Conservation (phyloP, 2,888 invertebrate species). For the Gisinianus flammeolus region DNA sequence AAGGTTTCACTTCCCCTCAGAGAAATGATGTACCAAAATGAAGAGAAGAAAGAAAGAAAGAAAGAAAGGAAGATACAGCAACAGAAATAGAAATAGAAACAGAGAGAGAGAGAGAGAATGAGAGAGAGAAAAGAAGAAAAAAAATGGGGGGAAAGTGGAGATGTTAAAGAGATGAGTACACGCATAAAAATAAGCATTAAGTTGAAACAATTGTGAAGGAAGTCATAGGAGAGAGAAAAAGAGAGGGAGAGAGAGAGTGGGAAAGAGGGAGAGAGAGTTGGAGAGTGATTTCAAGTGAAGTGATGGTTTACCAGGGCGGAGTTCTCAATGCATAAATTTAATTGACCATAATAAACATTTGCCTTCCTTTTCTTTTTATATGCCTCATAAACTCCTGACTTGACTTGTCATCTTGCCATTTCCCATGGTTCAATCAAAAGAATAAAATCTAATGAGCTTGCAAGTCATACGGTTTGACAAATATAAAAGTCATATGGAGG, state of each 20-base stretch:
- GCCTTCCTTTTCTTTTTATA: constrained; percentile 23
- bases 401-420: neutral
- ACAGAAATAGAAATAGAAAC: neutral
- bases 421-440: neutral
- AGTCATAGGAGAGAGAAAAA: neutral
- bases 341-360: constrained; percentile 30
- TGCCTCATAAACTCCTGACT: constrained; percentile 25
- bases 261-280: neutral
- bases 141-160: neutral
- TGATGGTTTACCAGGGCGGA: constrained; percentile 22
- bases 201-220: constrained; percentile 26
- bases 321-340: constrained; percentile 32
- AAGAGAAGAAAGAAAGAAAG: neutral
- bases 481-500: too few species aligned
- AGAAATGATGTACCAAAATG: neutral
- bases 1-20: neutral
- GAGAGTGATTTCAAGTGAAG: neutral
- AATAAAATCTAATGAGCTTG: constrained; percentile 22
- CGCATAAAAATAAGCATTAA: constrained; percentile 24
- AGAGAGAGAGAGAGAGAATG: neutral
- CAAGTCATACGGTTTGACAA: constrained; percentile 8
- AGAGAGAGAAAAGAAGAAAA: neutral
- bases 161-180: constrained; percentile 10
- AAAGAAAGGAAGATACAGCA: too few species aligned
- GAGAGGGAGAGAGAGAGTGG: neutral